Evolutionary conservation across 1,140 invertebrate species (phyloP).

Genomic region (Glomeris maerens): DNA sequence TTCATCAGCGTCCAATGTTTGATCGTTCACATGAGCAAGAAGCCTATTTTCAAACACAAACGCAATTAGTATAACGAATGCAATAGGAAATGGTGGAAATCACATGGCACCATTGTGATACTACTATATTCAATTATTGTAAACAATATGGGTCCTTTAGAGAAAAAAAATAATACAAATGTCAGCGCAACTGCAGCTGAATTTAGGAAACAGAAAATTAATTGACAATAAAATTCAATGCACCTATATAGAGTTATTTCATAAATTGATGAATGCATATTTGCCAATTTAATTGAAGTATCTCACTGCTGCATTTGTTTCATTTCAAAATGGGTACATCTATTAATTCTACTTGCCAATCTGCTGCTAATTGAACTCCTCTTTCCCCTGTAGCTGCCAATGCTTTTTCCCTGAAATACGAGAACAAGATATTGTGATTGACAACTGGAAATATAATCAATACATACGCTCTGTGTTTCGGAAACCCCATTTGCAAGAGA

Average conservation of each 20-base stretch:
- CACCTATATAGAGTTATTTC: too few relatives aligned
- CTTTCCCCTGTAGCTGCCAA: conserved; percentile 70
- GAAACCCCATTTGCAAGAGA: conserved; percentile 71
- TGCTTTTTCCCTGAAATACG: conserved; percentile 59
- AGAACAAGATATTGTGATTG: conserved; percentile 5
- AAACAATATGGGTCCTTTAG: too few relatives aligned
- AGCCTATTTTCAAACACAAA: conserved; percentile 35
- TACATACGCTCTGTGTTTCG: conserved; percentile 67
- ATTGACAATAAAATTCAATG: too few relatives aligned
- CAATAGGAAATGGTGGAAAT: background rate
- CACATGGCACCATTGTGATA: too few relatives aligned
- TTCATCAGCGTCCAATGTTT: conserved; percentile 51
- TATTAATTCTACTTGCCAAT: conserved; percentile 42
- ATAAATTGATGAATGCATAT: background rate
- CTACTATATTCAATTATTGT: too few relatives aligned
- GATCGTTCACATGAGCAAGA: conserved; percentile 70
- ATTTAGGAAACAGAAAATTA: too few relatives aligned
- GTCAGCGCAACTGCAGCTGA: too few relatives aligned
- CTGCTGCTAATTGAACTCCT: conserved; percentile 69
- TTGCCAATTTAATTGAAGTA: background rate
- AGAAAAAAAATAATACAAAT: too few relatives aligned
- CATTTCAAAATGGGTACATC: background rate
- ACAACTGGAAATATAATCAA: background rate
- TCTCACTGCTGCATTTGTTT: background rate
- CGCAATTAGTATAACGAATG: background rate